Evolutionary conservation across 1,140 invertebrate genomes (phyloP).

Genomic region (Apis dorsata): DNA sequence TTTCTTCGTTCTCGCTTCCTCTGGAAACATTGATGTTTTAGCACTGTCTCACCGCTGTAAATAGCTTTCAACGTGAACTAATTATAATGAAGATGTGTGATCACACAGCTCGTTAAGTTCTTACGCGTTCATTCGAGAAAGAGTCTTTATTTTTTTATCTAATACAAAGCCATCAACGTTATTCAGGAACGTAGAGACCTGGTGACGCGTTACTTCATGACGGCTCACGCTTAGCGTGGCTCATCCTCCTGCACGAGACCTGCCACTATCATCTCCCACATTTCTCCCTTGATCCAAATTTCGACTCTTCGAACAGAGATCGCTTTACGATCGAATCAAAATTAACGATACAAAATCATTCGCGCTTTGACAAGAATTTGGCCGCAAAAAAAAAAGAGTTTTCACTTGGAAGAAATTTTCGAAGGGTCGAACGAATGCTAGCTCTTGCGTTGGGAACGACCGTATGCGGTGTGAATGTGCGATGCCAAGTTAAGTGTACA

Average conservation of each 20-base stretch:
- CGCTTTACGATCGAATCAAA: not conserved
- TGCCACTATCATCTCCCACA: slow-evolving; percentile 48
- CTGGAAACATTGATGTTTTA: not conserved
- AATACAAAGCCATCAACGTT: slow-evolving; percentile 48
- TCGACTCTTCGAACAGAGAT: slow-evolving; percentile 41
- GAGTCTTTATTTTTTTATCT: slow-evolving; percentile 1
- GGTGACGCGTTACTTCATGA: slow-evolving; percentile 56
- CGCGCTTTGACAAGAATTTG: too few relatives aligned
- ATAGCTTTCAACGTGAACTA: slow-evolving; percentile 40
- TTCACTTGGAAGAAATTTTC: slow-evolving; percentile 41
- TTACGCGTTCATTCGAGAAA: slow-evolving; percentile 32
- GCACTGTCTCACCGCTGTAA: slow-evolving; percentile 18
- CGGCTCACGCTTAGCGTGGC: slow-evolving; percentile 61
- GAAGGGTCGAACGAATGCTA: slow-evolving; percentile 59
- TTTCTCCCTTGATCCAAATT: slow-evolving; percentile 30
- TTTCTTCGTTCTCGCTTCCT: slow-evolving; percentile 18
- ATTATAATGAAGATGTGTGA: not conserved
- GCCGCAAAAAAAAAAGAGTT: not conserved
- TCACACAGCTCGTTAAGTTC: slow-evolving; percentile 11
- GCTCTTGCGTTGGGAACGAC: slow-evolving; percentile 68
- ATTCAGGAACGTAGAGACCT: slow-evolving; percentile 65
- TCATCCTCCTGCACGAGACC: slow-evolving; percentile 70
- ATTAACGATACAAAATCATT: not conserved
- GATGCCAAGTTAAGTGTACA: slow-evolving; percentile 72
- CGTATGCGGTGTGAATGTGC: slow-evolving; percentile 69